Percentiles rank a stretch among this genome's conserved stretches.
These are phyloP conservation scores for Poecilia gillii DNA, from an alignment of 2,797 vertebrate genomes.

Conservation along the genomic window DNA sequence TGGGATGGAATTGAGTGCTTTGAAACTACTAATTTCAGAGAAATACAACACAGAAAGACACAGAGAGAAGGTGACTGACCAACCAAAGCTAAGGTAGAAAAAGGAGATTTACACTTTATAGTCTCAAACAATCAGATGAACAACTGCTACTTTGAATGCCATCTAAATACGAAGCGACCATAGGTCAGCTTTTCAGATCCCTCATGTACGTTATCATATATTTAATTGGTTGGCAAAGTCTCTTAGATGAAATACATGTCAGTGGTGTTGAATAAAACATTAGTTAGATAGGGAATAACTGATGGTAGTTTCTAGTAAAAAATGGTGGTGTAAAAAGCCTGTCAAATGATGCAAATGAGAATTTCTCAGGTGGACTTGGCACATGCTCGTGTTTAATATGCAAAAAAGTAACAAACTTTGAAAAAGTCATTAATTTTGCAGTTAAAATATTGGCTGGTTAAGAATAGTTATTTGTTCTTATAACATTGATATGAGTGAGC, in stretches of 20 bases:
- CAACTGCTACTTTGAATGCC: slow-evolving; percentile 52
- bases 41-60: slow-evolving; percentile 19
- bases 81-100: slow-evolving; percentile 21
- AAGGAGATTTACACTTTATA: slow-evolving; percentile 24
- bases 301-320: slow-evolving; percentile 56
- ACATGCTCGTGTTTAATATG: slow-evolving; percentile 39
- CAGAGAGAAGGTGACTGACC: slow-evolving; percentile 68
- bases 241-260: slow-evolving; percentile 65
- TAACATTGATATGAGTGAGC: not conserved
- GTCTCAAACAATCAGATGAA: slow-evolving; percentile 44
- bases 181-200: slow-evolving; percentile 65
- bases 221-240: slow-evolving; percentile 76
- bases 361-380: slow-evolving; percentile 47
- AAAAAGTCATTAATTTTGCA: slow-evolving; percentile 1
- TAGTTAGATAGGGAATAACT: slow-evolving; percentile 60
- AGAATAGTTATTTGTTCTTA: slow-evolving; percentile 8
- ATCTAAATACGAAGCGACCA: slow-evolving; percentile 56
- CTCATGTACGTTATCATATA: slow-evolving; percentile 70
- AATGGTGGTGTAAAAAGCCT: slow-evolving; percentile 61
- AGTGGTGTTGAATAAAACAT: slow-evolving; percentile 78
- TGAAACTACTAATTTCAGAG: slow-evolving; percentile 69
- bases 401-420: not conserved
- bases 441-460: slow-evolving; percentile 13
- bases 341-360: slow-evolving; percentile 71
- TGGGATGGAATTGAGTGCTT: slow-evolving; percentile 64